phyloP scores from a whole-genome alignment of 2,797 vertebrate species.

The Rhabdophis nuchalis region DNA sequence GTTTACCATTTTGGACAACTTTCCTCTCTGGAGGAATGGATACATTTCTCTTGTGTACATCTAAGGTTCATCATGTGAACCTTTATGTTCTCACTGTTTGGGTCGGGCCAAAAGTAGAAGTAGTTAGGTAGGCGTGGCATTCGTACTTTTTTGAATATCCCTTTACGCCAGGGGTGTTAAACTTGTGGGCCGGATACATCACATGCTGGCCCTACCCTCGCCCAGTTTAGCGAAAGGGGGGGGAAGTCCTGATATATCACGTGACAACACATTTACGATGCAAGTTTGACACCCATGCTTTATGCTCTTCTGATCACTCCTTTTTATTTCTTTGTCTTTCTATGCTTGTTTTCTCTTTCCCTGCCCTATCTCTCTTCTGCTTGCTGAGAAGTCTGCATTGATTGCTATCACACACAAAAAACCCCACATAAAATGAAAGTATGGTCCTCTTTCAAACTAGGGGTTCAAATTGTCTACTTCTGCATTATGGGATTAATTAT shows the following conservation, averaged over 20 bases:
- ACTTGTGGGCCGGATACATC: no score
- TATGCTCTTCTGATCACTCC: neutral
- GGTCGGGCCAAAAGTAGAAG: neutral
- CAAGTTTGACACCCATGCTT: neutral
- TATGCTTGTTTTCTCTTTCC: neutral
- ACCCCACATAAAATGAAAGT: neutral
- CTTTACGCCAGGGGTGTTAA: neutral
- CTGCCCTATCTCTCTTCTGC: neutral
- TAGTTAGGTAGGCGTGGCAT: neutral
- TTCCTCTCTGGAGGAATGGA: neutral
- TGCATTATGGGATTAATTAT: neutral
- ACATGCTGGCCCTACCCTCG: no score
- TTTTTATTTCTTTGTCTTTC: neutral
- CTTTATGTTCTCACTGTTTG: neutral
- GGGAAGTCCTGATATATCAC: no score
- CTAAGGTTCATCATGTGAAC: neutral
- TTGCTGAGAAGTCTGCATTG: neutral
- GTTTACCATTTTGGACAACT: neutral
- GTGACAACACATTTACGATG: accelerated
- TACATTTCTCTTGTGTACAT: neutral
- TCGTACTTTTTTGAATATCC: neutral
- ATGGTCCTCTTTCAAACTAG: neutral
- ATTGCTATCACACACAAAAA: neutral
- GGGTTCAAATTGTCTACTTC: neutral
- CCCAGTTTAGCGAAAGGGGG: no score